Evolutionary conservation across 2,113 vertebrate species (phyloP), one percentile per base, ranked within the genome.

Genomic region (Guaruba guarouba): DNA sequence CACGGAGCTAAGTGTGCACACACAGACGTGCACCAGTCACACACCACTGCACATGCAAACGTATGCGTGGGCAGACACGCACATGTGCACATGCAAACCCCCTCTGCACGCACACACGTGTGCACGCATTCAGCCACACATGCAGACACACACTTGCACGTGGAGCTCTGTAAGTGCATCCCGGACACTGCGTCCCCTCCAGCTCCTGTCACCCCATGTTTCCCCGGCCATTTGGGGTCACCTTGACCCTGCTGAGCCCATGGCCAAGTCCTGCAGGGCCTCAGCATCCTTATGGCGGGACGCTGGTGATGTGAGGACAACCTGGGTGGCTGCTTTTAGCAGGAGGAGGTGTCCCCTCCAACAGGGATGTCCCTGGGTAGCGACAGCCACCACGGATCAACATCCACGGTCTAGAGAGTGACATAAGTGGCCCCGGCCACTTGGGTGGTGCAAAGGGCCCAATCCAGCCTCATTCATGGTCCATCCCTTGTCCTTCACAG

Each of bases 401-500:
- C 22, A 49, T 2, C 48, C 23, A 49, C 1, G n/a, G 33, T 39
- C 29, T 29, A 20, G 16, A 19, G 28, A 17, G 17, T 17, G 61
- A 49, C 37, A 11, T 0, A 2, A 19, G 68, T 7, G 49, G 59
- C 35, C 68, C 17, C 41, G 37, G 88, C 17, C 73, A 43, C 46
- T 41, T 6, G 35, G 63, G 43, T 33, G 79, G 10, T 31, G 31
- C 35, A 3, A 6, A 77, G 33, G 22, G n/a, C 13, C 39, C 4
- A 3, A 4, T 57, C n/a, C 75, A 63, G 19, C 37, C 46, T 82
- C 75, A 75, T 37, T 17, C 10, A 4, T 17, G 63, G 8, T 31
- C 52, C 31, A 24, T 37, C 44, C 59, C 22, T 64, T 77, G 68
- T 92, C 46, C 74, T 84, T 46, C 57, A 73, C 90, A 95, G 93